phyloP scores from a whole-genome alignment of 2,113 vertebrate species.

The Sorex fumeus region DNA sequence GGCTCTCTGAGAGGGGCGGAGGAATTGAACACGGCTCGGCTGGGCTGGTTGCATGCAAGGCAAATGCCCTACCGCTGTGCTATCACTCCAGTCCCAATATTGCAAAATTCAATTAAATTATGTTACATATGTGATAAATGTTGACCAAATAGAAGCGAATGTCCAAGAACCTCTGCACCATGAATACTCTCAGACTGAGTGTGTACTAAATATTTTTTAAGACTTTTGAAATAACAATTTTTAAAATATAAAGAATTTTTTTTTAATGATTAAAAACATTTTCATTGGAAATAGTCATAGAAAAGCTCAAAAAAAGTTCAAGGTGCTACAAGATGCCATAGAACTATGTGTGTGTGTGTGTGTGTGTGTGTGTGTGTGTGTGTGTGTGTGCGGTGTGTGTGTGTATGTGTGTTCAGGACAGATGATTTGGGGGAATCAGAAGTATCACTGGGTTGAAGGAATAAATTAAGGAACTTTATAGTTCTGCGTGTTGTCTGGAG shows the following conservation, averaged over 20 bases:
- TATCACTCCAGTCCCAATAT: no score
- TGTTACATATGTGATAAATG: slow-evolving; percentile 20
- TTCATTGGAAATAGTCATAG: not conserved
- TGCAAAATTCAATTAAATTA: not conserved
- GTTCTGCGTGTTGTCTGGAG: not conserved
- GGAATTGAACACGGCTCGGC: no score
- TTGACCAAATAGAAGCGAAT: not conserved
- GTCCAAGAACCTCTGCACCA: slow-evolving; percentile 18
- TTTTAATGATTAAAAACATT: not conserved
- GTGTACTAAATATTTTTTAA: not conserved
- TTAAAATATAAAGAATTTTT: not conserved
- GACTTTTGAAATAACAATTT: not conserved
- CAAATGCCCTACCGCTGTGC: no score
- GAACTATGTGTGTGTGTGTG: no score
- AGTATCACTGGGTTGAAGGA: not conserved
- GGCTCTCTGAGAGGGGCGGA: no score
- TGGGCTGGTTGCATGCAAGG: no score
- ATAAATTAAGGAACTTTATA: not conserved
- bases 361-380: no score
- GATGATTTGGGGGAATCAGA: not conserved
- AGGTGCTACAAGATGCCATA: not conserved
- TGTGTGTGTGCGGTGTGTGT: no score
- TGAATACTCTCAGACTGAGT: not conserved
- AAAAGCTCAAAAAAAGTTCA: not conserved
- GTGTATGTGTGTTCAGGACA: not conserved